Evolutionary conservation across 2,113 vertebrate species (phyloP).

Genomic region (Chaenocephalus aceratus): DNA sequence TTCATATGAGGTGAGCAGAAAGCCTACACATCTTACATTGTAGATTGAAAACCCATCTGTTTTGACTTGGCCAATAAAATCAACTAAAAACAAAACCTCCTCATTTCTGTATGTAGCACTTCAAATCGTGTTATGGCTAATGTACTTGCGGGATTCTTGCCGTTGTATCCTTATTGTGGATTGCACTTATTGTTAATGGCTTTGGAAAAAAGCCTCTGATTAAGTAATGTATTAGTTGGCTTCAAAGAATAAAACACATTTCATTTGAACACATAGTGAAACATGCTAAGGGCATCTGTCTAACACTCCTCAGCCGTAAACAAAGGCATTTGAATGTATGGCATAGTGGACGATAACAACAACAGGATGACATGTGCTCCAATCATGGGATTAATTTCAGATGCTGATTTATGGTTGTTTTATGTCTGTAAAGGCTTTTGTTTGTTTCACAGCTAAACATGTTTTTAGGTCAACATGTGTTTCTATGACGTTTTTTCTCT

Average conservation of each 20-base stretch:
- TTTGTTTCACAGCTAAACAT: slow-evolving; percentile 11
- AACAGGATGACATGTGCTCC: not conserved
- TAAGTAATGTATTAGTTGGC: not conserved
- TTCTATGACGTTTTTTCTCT: not conserved
- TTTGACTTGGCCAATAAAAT: too few relatives aligned
- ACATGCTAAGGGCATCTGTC: not conserved
- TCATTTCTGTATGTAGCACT: too few relatives aligned
- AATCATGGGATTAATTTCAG: not conserved
- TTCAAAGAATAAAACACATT: not conserved
- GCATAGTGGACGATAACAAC: not conserved
- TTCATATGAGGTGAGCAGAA: not conserved
- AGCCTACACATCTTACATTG: too few relatives aligned
- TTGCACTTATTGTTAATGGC: too few relatives aligned
- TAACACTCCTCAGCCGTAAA: not conserved
- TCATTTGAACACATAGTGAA: not conserved
- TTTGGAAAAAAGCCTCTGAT: too few relatives aligned
- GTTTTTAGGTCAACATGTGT: not conserved
- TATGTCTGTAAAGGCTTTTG: slow-evolving; percentile 1
- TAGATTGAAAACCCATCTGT: too few relatives aligned
- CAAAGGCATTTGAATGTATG: not conserved
- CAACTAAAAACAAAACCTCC: too few relatives aligned
- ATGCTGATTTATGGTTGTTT: not conserved
- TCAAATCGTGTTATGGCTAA: too few relatives aligned
- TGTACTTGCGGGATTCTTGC: too few relatives aligned
- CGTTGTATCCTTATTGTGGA: too few relatives aligned